Base-by-base conservation (phyloP, 2,888 invertebrate species). In the Plagiodera versicolora region DNA sequence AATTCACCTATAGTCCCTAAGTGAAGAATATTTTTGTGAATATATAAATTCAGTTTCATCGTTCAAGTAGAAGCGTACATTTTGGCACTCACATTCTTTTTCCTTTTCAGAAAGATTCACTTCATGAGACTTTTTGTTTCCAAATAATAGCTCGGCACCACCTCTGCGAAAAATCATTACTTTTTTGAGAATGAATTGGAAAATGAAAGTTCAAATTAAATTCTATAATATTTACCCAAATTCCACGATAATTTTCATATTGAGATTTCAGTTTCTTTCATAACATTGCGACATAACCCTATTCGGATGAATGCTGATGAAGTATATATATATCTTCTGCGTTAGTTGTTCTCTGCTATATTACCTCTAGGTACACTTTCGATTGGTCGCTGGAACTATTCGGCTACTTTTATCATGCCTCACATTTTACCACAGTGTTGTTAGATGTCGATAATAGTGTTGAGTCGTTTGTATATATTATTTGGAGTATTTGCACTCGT, bases 131-230 rank as follows among this genome's bases (percentile, higher is more conserved):
- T 94, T 94, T 54, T 89, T 84, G 72, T 92, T 93, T 66, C 90
- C 90, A 78, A 96, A 94, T 1, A 97, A 80, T n/a, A 94, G 78
- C 77, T 97, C 96, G 0, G 95, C 94, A 1, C 97, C 97, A 11
- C 97, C 96, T 45, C 93, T 92, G 72, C 79, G 87, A 77, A 20
- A 11, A 48, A 56, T 35, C 45, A 63, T 28, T 54, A 54, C 8
- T 28, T 28, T 28, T 28, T 28, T 28, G 28, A 28, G 8, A 6
- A 32, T 32, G 6, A 24, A 24, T 24, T 6, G 6, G 24, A 3
- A 24, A 24, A 5, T 5, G 3, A 24, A 5, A 5, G 6, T 24
- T 6, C 24, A 24, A 6, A 24, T 5, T 24, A 3, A 24, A 24
- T 24, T 24, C n/a, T n/a, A n/a, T 32, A 11, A 32, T 32, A 32